Evolutionary conservation across 2,888 invertebrate genomes (phyloP).

Genomic region (Ligdia adustata): DNA sequence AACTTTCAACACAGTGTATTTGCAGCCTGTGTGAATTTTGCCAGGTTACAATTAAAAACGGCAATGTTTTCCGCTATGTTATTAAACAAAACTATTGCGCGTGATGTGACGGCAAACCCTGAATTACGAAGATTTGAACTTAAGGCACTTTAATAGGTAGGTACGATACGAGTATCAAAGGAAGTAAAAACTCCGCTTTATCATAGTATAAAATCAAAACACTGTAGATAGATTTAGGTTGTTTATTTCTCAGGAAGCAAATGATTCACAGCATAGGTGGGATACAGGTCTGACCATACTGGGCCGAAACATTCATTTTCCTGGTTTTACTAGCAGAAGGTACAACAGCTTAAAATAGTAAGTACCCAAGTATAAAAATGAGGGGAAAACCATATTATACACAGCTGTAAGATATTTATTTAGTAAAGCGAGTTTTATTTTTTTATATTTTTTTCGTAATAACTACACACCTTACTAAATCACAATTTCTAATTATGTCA

Average conservation of each 20-base stretch:
- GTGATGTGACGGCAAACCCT: too few relatives aligned
- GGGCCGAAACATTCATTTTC: constrained; percentile 75
- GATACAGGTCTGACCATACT: constrained; percentile 79
- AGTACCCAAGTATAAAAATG: constrained; percentile 79
- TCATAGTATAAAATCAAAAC: constrained; percentile 49
- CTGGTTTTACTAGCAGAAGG: constrained; percentile 69
- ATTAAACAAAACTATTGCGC: too few relatives aligned
- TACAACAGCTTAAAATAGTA: constrained; percentile 78
- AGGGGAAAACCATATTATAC: constrained; percentile 72
- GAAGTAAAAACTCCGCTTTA: too few relatives aligned
- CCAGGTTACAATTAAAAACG: too few relatives aligned
- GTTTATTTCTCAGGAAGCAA: constrained; percentile 83
- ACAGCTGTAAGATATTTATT: constrained; percentile 71
- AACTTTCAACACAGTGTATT: too few relatives aligned
- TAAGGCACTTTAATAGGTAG: too few relatives aligned
- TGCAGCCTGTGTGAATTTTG: too few relatives aligned
- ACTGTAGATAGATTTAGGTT: constrained; percentile 69
- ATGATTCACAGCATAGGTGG: constrained; percentile 84
- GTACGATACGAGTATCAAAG: too few relatives aligned
- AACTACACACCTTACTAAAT: constrained; percentile 81
- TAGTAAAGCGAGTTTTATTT: constrained; percentile 76
- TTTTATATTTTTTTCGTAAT: constrained; percentile 58
- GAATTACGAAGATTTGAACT: too few relatives aligned
- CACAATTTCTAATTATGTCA: constrained; percentile 82
- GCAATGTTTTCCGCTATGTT: too few relatives aligned